Evolutionary conservation across 2,888 invertebrate genomes (phyloP), one percentile per base, ranked within the genome.

Genomic region (Gryllus longicercus): DNA sequence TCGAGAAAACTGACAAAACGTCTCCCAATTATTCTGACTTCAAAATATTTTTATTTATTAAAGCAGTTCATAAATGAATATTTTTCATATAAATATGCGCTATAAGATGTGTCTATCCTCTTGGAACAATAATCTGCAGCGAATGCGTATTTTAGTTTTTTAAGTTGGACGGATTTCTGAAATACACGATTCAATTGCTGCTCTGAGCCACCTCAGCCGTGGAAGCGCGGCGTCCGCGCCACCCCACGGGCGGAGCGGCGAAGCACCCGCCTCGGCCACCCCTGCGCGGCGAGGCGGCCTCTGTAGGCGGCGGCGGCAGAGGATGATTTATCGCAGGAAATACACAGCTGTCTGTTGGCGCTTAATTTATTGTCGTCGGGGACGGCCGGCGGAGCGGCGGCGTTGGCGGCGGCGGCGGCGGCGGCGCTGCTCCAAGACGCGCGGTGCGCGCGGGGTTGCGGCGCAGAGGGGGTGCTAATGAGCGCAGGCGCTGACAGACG

Each of bases 271-370:
- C 10, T 3, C 63, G 63, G 63, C 16, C 63, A 63, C 63, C 63
- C 63, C 63, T 63, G 63, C 14, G 63, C 63, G 63, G 63, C 16
- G 11, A 11, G 21, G 21, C 38, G 4, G 38, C 38, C 38, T 38
- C 38, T 38, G 38, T 38, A 38, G 38, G 38, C 38, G 38, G 38
- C 38, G 63, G n/a, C 63, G 63, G 63, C 63, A 18, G 63, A 14
- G 63, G 63, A 63, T 63, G 63, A 63, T 63, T 63, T 63, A 63
- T 63, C 63, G 63, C 63, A 63, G 63, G 63, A 63, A 63, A 63
- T 63, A 63, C 63, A 63, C 63, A 63, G 63, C 63, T 63, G 63
- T 63, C 63, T 63, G 63, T 63, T 63, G 63, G 63, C 63, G 63
- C 63, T 63, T 63, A 63, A 63, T 63, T 63, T 63, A 63, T 63